Base-by-base conservation (phyloP, 2,888 invertebrate genomes). In the Cheilosia variabilis region DNA sequence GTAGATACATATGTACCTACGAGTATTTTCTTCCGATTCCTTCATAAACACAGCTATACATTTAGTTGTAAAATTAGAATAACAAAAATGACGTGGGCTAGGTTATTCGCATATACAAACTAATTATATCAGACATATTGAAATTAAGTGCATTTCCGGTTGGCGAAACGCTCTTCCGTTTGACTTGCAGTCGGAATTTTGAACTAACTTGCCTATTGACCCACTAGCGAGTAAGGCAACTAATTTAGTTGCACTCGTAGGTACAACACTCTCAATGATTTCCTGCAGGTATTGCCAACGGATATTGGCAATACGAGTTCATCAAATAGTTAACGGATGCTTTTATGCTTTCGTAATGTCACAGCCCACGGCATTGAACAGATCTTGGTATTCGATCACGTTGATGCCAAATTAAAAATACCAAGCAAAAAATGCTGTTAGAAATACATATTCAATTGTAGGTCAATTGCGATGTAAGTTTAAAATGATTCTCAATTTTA, bases 321-420 rank as follows among this genome's bases (percentile, higher is more conserved):
- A 34, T 10, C 17, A 17, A 34, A 53, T 34, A 50, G 80, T 75
- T 75, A 68, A 80, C 62, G 80, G 68, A 65, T 58, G 31, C 41
- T 45, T 72, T 6, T 22, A 45, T 31, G 41, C 53, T 45, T 45
- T 62, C 22, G 57, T 47, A 75, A 63, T 50, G 47, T 2, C 27
- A n/a, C 43, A 15, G 37, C 10, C 7, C 22, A 50, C 66, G 68
- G 72, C 68, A 77, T 72, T 77, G 77, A 77, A 19, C 22, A 60
- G 53, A n/a, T 41, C 37, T 50, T 57, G 55, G 78, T 34, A 83
- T 73, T 66, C 60, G 43, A 50, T 63, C 17, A 2, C 22, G 47
- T 71, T 50, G 65, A 22, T 77, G 82, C 82, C 82, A 82, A 82
- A 76, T 65, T 78, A 41, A 62, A 50, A 78, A 69, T 69, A 80